These are phyloP conservation scores for Craseonycteris thonglongyai DNA, from an alignment of 2,113 vertebrate genomes.

Conservation along the genomic window DNA sequence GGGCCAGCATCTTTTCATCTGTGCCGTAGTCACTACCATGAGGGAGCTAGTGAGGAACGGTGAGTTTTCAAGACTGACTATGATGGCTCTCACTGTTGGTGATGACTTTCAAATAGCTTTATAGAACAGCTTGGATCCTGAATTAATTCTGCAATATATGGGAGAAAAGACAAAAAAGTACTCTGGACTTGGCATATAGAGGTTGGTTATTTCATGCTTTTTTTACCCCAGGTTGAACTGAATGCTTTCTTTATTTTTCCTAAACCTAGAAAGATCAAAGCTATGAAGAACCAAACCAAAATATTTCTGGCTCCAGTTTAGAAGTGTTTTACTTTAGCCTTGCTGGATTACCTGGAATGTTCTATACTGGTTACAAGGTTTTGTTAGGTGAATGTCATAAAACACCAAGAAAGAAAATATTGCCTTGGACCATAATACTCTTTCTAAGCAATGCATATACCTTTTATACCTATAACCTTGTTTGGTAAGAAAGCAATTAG, in stretches of 20 bases:
- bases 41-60: background rate
- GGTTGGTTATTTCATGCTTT: background rate
- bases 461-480: background rate
- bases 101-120: background rate
- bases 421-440: background rate
- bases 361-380: background rate
- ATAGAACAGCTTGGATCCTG: background rate
- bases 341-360: background rate
- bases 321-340: background rate
- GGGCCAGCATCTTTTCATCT: background rate
- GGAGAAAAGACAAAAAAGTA: background rate
- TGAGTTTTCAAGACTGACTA: background rate
- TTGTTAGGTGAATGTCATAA: background rate
- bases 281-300: background rate
- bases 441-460: background rate
- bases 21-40: background rate
- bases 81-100: background rate
- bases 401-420: background rate
- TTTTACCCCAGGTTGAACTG: background rate
- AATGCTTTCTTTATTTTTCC: background rate
- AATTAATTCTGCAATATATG: background rate
- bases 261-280: background rate
- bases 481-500: background rate
- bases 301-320: background rate
- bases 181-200: background rate